phyloP scores from a whole-genome alignment of 2,797 vertebrate species.

The Astyanax mexicanus region DNA sequence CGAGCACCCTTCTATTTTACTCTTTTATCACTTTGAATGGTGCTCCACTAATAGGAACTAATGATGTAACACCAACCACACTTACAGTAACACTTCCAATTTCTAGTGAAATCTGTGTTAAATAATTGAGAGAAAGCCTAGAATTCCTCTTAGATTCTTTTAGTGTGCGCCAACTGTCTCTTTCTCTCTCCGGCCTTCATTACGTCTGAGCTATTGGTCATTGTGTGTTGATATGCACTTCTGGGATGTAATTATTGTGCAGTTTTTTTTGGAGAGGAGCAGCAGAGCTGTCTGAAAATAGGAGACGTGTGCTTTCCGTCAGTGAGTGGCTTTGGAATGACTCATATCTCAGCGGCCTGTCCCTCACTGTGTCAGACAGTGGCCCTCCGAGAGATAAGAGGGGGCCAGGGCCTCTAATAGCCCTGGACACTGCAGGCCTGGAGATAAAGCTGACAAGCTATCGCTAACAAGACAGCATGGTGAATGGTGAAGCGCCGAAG shows the following conservation, averaged over 20 bases:
- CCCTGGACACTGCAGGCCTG: conserved; percentile 4
- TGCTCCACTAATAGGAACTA: no score
- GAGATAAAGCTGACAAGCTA: conserved; percentile 42
- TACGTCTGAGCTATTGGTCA: neutral
- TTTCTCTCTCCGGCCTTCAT: neutral
- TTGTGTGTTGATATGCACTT: conserved; percentile 9
- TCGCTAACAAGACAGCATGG: conserved; percentile 36
- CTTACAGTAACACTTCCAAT: no score
- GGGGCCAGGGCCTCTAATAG: conserved; percentile 44
- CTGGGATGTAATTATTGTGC: conserved; percentile 20
- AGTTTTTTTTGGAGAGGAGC: conserved; percentile 16
- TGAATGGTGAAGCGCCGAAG: conserved; percentile 18
- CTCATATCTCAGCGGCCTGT: conserved; percentile 13
- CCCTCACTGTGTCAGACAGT: conserved; percentile 3
- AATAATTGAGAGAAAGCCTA: neutral
- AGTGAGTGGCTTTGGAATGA: conserved; percentile 29
- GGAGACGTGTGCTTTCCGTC: neutral
- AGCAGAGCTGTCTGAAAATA: conserved; percentile 23
- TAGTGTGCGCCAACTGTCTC: neutral
- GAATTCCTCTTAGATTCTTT: neutral
- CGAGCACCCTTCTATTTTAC: no score
- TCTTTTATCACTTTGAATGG: neutral
- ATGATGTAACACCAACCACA: no score
- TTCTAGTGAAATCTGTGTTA: neutral
- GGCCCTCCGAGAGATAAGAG: conserved; percentile 48